phyloP scores from a whole-genome alignment of 2,113 vertebrate genomes.

The Leptobrachium leishanense region DNA sequence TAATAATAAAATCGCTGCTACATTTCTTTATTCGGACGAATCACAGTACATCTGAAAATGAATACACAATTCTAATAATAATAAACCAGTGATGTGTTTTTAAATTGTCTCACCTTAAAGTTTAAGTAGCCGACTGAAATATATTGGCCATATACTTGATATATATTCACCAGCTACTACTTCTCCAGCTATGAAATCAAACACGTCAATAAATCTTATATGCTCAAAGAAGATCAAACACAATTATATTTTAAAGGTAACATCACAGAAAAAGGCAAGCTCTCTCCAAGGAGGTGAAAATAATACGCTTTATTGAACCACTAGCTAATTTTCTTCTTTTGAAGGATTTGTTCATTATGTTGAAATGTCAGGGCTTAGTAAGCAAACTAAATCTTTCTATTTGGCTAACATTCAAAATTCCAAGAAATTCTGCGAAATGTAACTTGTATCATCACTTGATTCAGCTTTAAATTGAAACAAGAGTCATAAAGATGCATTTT shows the following conservation, averaged over 20 bases:
- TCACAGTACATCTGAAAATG: no score
- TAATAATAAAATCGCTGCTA: no score
- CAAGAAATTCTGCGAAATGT: conserved; percentile 36
- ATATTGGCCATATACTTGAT: conserved; percentile 2
- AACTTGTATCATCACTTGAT: conserved; percentile 20
- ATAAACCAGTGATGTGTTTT: no score
- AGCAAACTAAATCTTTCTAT: conserved; percentile 44
- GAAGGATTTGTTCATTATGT: conserved; percentile 50
- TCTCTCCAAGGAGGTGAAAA: conserved; percentile 47
- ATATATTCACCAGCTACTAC: conserved; percentile 12
- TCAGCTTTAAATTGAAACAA: conserved; percentile 25
- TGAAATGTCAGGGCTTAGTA: conserved; percentile 48
- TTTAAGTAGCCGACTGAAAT: no score
- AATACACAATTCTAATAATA: no score
- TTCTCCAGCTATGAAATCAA: conserved; percentile 28
- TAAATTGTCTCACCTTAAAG: no score
- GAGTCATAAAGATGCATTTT: conserved; percentile 31
- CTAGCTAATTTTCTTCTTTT: conserved; percentile 43
- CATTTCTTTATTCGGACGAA: no score
- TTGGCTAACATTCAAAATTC: conserved; percentile 39
- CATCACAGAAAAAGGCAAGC: conserved; percentile 41
- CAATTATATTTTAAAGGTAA: conserved; percentile 49
- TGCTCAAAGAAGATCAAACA: conserved; percentile 46
- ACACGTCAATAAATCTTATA: conserved; percentile 30
- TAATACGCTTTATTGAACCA: conserved; percentile 47